Conservation (phyloP, 2,113 vertebrate genomes). For the Ondatra zibethicus region DNA sequence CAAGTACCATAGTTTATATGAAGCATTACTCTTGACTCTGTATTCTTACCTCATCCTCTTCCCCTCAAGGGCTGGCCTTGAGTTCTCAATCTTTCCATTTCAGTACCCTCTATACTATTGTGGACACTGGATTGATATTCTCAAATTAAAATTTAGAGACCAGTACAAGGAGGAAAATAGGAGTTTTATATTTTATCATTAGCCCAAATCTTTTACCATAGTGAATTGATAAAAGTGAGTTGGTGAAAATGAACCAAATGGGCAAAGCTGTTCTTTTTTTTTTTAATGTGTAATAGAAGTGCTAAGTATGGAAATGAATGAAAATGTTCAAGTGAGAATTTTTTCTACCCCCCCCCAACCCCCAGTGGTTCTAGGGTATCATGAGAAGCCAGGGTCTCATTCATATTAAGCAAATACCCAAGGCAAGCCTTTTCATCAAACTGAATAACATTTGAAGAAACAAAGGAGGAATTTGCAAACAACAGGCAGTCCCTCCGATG, state of each 20-base stretch:
- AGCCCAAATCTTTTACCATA: background rate
- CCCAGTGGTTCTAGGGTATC: background rate
- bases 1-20: background rate
- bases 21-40: background rate
- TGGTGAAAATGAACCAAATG: conserved; percentile 49
- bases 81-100: background rate
- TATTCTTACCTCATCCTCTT: background rate
- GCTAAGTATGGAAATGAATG: background rate
- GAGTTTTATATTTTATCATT: background rate
- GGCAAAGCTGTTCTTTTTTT: background rate
- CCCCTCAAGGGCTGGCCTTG: background rate
- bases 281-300: conserved; percentile 20
- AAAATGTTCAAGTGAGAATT: background rate
- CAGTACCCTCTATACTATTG: background rate
- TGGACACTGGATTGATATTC: background rate
- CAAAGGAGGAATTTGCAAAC: background rate
- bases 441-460: conserved; percentile 35
- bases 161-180: background rate
- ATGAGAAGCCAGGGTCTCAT: background rate
- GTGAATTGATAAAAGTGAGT: background rate
- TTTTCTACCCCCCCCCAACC: too few relatives aligned
- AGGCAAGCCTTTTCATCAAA: background rate
- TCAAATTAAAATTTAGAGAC: background rate
- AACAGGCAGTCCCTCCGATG: background rate
- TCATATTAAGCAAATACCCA: background rate